Conservation (phyloP, 2,797 vertebrate genomes). For the Dicrostonyx torquatus region DNA sequence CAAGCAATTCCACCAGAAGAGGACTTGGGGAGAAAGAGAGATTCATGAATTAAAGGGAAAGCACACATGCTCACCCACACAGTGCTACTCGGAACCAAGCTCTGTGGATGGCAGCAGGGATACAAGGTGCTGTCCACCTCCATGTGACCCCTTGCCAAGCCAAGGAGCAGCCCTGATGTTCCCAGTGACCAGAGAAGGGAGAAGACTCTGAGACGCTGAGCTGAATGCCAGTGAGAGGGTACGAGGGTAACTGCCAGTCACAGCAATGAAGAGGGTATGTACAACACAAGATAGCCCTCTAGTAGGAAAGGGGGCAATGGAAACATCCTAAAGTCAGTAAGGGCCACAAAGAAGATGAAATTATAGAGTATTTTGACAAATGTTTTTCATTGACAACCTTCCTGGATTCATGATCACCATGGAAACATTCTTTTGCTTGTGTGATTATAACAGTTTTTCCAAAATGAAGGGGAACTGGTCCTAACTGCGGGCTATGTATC, state of each 20-base stretch:
- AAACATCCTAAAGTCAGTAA: neutral
- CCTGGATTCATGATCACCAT: neutral
- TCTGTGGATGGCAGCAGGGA: neutral
- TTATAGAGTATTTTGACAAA: too few species aligned
- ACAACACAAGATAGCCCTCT: neutral
- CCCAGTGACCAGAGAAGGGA: neutral
- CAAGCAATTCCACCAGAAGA: slow-evolving; percentile 72
- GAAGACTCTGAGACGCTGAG: neutral
- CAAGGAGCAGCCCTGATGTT: neutral
- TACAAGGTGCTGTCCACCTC: neutral
- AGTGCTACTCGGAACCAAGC: neutral
- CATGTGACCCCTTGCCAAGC: neutral
- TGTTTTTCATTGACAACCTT: neutral
- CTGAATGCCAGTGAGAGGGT: neutral
- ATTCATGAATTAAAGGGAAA: slow-evolving; percentile 41
- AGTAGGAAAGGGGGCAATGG: neutral
- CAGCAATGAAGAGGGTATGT: neutral
- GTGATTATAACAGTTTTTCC: neutral
- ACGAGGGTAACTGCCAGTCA: too few species aligned
- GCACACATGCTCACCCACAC: neutral
- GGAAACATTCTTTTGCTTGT: neutral
- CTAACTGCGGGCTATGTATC: neutral
- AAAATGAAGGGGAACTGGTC: neutral
- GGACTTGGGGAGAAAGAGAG: slow-evolving; percentile 22
- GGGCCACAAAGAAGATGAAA: neutral